Percentiles rank a stretch among this genome's conserved stretches.
These are phyloP conservation scores for Drosophila oshimai DNA, from an alignment of 1,140 invertebrate genomes.

Conservation along the genomic window DNA sequence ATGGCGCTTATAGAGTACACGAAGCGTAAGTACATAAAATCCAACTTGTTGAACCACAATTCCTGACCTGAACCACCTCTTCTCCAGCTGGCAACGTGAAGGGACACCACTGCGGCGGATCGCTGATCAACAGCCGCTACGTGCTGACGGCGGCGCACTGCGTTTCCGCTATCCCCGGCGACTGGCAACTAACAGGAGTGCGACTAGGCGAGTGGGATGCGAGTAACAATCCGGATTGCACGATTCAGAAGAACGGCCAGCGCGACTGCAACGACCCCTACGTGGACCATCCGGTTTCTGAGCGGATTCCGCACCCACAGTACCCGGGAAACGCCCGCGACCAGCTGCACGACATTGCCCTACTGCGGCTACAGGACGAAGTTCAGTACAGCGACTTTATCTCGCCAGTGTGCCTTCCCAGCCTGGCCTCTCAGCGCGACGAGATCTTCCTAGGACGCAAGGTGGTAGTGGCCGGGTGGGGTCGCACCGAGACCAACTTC, in stretches of 20 bases:
- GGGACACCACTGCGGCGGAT: slow-evolving; percentile 87
- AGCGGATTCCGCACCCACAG: slow-evolving; percentile 85
- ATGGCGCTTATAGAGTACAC: slow-evolving; percentile 85
- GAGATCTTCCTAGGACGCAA: slow-evolving; percentile 83
- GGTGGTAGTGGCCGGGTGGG: slow-evolving; percentile 91
- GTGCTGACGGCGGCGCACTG: slow-evolving; percentile 90
- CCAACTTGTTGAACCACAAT: neutral
- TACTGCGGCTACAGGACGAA: slow-evolving; percentile 85
- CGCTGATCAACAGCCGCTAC: slow-evolving; percentile 87
- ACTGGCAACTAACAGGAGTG: slow-evolving; percentile 82
- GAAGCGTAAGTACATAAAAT: slow-evolving; percentile 47
- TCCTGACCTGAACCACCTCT: neutral
- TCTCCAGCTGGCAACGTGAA: slow-evolving; percentile 48
- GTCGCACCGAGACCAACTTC: slow-evolving; percentile 86
- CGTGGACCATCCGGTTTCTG: slow-evolving; percentile 84
- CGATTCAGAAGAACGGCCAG: slow-evolving; percentile 64
- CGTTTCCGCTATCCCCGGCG: slow-evolving; percentile 84
- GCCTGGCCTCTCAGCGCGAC: slow-evolving; percentile 70
- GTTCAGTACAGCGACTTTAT: slow-evolving; percentile 86
- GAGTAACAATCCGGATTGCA: slow-evolving; percentile 84
- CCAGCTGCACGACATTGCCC: slow-evolving; percentile 87
- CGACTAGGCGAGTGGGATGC: slow-evolving; percentile 87
- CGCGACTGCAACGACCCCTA: slow-evolving; percentile 83
- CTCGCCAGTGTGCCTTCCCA: slow-evolving; percentile 89
- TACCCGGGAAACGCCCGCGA: slow-evolving; percentile 84